Conservation (phyloP, 2,888 invertebrate species). For the Ormyrus nitidulus region DNA sequence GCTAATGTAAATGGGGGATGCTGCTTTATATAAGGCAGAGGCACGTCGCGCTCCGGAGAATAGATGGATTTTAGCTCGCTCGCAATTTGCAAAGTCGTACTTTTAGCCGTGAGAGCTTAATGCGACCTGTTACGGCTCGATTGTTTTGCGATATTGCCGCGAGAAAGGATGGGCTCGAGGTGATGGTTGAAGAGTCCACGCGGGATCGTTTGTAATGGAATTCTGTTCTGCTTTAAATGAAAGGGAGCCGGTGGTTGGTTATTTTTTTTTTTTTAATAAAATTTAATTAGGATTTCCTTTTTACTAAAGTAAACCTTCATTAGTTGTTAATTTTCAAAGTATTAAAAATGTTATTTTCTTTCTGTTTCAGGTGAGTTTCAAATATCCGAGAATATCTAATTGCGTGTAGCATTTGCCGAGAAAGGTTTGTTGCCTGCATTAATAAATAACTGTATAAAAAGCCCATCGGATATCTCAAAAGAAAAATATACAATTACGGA, state of each 20-base stretch:
- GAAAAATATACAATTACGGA: neutral
- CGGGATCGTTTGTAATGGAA: too few relatives aligned
- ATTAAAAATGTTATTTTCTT: too few relatives aligned
- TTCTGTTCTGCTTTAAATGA: too few relatives aligned
- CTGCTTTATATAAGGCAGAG: neutral
- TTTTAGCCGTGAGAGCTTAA: conserved; percentile 1
- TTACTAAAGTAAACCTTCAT: too few relatives aligned
- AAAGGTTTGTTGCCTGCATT: neutral
- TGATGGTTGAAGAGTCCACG: too few relatives aligned
- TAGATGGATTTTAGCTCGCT: conserved; percentile 22
- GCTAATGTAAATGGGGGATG: conserved; percentile 36
- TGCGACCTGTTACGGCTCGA: neutral
- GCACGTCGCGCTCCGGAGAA: neutral
- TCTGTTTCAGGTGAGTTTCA: too few relatives aligned
- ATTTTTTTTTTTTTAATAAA: too few relatives aligned
- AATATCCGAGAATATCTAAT: neutral
- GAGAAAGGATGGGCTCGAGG: neutral
- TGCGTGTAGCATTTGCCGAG: neutral
- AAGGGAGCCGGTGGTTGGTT: too few relatives aligned
- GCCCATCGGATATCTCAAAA: too few relatives aligned
- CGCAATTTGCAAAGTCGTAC: conserved; percentile 17
- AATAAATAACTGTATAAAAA: neutral
- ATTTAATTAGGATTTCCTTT: too few relatives aligned
- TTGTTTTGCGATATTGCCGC: conserved; percentile 1
- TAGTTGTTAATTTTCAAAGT: too few relatives aligned